Conservation (phyloP, 2,113 vertebrate genomes). For the Monopterus albus region DNA sequence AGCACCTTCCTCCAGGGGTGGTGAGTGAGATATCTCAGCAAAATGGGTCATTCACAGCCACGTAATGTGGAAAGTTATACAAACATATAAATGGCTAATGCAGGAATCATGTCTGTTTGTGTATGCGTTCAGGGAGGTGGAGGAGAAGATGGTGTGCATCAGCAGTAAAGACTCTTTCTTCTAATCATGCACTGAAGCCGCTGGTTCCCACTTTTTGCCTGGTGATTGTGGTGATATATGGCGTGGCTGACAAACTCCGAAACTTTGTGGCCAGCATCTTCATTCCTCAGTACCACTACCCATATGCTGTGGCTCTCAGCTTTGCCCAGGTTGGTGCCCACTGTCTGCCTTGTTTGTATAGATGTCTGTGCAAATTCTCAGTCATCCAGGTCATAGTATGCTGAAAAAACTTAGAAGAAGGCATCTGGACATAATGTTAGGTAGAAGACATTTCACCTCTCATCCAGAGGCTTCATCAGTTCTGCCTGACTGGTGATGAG, state of each 20-base stretch:
- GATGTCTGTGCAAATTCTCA: too few relatives aligned
- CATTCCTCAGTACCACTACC: slow-evolving; percentile 83
- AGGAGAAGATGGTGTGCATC: slow-evolving; percentile 28
- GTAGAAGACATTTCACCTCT: too few relatives aligned
- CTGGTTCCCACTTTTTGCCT: slow-evolving; percentile 54
- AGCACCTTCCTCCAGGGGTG: too few relatives aligned
- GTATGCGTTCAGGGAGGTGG: slow-evolving; percentile 36
- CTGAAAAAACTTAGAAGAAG: too few relatives aligned
- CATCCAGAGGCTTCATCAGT: too few relatives aligned
- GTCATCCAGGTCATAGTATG: too few relatives aligned
- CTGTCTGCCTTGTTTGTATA: background rate
- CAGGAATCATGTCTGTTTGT: background rate
- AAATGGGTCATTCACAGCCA: background rate
- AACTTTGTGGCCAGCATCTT: slow-evolving; percentile 79
- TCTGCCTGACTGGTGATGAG: too few relatives aligned
- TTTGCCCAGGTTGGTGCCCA: slow-evolving; percentile 78
- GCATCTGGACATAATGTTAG: too few relatives aligned
- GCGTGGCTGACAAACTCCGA: slow-evolving; percentile 71
- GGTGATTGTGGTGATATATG: slow-evolving; percentile 59
- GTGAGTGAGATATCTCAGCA: too few relatives aligned
- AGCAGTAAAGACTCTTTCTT: slow-evolving; percentile 11
- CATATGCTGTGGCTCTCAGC: slow-evolving; percentile 73
- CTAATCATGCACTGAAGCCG: slow-evolving; percentile 47
- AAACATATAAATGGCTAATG: background rate
- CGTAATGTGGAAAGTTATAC: background rate